Conservation (phyloP, 1,140 invertebrate genomes). For the Drosophila ohnishii region DNA sequence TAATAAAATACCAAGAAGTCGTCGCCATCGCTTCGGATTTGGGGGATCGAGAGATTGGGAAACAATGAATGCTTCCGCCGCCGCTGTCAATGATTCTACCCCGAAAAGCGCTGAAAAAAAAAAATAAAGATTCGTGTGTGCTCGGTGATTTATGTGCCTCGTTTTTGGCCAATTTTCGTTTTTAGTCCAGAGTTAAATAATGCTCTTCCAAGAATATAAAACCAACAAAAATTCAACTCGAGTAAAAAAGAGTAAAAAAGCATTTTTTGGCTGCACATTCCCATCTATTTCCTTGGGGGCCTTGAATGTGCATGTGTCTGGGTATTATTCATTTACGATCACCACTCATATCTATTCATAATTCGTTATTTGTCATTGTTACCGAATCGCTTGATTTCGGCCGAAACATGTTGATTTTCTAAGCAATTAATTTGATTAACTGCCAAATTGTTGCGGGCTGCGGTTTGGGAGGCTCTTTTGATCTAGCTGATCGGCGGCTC, state of each 20-base stretch:
- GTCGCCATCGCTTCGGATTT: slow-evolving; percentile 49
- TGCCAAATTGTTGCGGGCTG: slow-evolving; percentile 61
- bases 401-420: slow-evolving; percentile 78
- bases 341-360: slow-evolving; percentile 65
- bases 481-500: slow-evolving; percentile 44
- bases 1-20: slow-evolving; percentile 81
- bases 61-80: slow-evolving; percentile 80
- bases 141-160: slow-evolving; percentile 73
- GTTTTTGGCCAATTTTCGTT: slow-evolving; percentile 81
- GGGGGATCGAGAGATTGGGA: slow-evolving; percentile 62
- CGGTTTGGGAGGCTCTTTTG: slow-evolving; percentile 63
- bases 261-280: slow-evolving; percentile 56
- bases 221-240: slow-evolving; percentile 22
- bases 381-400: slow-evolving; percentile 46
- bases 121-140: slow-evolving; percentile 53
- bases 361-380: slow-evolving; percentile 77
- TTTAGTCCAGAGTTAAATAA: slow-evolving; percentile 78
- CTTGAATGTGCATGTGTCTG: slow-evolving; percentile 72
- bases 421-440: slow-evolving; percentile 80
- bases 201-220: slow-evolving; percentile 78
- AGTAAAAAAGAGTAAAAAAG: slow-evolving; percentile 26
- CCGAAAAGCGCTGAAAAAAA: slow-evolving; percentile 47
- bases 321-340: slow-evolving; percentile 2
- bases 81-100: slow-evolving; percentile 79
- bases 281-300: slow-evolving; percentile 42